Percentiles rank a stretch among this genome's conserved stretches.
Conservation (phyloP, 2,888 invertebrate species). For the Chrysomela aeneicollis region DNA sequence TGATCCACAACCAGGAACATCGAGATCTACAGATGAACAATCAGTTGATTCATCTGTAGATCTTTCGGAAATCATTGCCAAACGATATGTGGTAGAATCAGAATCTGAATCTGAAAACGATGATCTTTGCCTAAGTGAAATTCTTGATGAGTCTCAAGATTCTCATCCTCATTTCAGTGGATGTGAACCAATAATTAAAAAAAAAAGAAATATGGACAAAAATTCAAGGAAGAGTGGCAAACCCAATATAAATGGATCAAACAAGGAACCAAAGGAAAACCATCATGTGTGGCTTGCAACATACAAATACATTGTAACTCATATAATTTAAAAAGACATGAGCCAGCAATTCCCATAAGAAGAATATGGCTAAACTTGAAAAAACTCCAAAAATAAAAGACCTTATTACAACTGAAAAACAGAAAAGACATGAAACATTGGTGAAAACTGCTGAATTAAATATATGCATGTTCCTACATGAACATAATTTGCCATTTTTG, state of each 20-base stretch:
- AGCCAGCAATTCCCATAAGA: background rate
- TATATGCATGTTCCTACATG: conserved; percentile 20
- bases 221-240: conserved; percentile 10
- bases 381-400: conserved; percentile 8
- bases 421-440: background rate
- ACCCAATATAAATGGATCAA: conserved; percentile 11
- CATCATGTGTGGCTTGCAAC: background rate
- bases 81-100: too few species aligned
- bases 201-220: conserved; percentile 9
- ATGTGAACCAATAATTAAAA: too few species aligned
- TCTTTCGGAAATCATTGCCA: too few species aligned
- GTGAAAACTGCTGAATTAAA: conserved; percentile 21
- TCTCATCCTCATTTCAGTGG: too few species aligned
- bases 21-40: too few species aligned
- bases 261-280: background rate
- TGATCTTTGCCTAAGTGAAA: too few species aligned
- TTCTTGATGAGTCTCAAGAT: too few species aligned
- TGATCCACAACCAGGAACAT: too few species aligned
- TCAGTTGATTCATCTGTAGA: too few species aligned
- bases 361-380: conserved; percentile 9
- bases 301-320: conserved; percentile 7
- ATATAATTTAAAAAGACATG: conserved; percentile 15
- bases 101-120: too few species aligned
- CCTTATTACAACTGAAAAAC: background rate
- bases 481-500: conserved; percentile 22